Conservation (phyloP, 2,797 vertebrate species). For the Sphenodon punctatus region DNA sequence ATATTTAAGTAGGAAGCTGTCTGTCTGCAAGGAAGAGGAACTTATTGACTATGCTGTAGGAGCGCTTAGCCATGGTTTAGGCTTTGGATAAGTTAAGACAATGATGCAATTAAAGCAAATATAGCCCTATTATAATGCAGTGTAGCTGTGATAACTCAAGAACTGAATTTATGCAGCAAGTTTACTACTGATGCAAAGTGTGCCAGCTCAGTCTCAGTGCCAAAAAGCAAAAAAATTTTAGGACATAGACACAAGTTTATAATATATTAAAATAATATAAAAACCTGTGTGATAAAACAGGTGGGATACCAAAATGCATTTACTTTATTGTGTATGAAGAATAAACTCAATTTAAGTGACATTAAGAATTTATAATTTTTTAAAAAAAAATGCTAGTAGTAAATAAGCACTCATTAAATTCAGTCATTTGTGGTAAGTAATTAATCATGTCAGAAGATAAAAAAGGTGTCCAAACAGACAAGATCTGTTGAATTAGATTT, state of each 20-base stretch:
- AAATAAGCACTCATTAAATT: slow-evolving; percentile 63
- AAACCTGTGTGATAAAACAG: background rate
- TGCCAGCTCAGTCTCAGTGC: background rate
- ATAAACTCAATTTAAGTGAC: slow-evolving; percentile 63
- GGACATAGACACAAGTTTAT: slow-evolving; percentile 10
- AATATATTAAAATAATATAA: background rate
- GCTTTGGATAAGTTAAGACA: too few relatives aligned
- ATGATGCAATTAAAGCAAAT: slow-evolving; percentile 55
- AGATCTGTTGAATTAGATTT: slow-evolving; percentile 55
- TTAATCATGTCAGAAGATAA: slow-evolving; percentile 22
- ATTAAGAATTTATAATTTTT: slow-evolving; percentile 23
- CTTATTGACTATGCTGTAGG: too few relatives aligned
- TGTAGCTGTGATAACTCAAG: slow-evolving; percentile 2
- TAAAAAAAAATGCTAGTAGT: slow-evolving; percentile 53
- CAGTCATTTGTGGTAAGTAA: slow-evolving; percentile 56
- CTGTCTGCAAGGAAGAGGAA: too few relatives aligned
- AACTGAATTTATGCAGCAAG: background rate
- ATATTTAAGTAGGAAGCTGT: too few relatives aligned
- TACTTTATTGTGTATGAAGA: slow-evolving; percentile 48
- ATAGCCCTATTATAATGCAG: slow-evolving; percentile 18
- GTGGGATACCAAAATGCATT: slow-evolving; percentile 43
- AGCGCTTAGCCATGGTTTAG: too few relatives aligned
- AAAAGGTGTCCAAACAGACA: slow-evolving; percentile 47
- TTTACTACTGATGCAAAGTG: background rate
- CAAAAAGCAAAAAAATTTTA: background rate